Conservation (phyloP, 2,797 vertebrate species). For the Pempheris klunzingeri region DNA sequence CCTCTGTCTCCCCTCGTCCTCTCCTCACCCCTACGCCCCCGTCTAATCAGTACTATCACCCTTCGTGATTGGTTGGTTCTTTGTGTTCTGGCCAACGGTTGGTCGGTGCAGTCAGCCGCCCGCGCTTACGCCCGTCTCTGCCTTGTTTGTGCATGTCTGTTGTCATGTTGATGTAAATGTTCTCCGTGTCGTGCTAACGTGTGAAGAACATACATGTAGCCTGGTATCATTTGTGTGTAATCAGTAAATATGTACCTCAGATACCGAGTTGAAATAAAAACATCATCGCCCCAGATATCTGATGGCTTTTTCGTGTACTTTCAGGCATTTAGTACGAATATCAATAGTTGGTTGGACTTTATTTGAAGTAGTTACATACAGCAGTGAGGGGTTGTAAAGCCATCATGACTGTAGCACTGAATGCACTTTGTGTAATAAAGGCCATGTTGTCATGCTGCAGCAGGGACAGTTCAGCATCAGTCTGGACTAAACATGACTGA, state of each 20-base stretch:
- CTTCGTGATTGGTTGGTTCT: slow-evolving; percentile 63
- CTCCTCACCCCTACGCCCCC: neutral
- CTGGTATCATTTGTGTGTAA: slow-evolving; percentile 72
- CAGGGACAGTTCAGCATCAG: neutral
- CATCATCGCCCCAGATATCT: slow-evolving; percentile 32
- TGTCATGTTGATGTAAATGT: slow-evolving; percentile 73
- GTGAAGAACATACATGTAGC: slow-evolving; percentile 74
- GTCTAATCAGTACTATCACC: slow-evolving; percentile 42
- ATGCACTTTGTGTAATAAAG: neutral
- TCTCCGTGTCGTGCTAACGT: slow-evolving; percentile 75
- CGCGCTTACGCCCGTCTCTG: slow-evolving; percentile 34
- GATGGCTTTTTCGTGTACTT: neutral
- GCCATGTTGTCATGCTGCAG: neutral
- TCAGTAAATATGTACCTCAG: slow-evolving; percentile 73
- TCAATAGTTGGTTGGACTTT: neutral
- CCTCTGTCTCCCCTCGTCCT: slow-evolving; percentile 7
- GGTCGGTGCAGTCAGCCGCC: slow-evolving; percentile 28
- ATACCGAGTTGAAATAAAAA: slow-evolving; percentile 77
- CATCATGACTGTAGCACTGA: neutral
- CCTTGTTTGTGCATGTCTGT: slow-evolving; percentile 80
- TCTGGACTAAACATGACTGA: neutral
- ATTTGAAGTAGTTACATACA: neutral
- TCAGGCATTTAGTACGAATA: neutral
- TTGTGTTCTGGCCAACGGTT: slow-evolving; percentile 56
- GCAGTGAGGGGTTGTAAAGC: neutral